phyloP scores from a whole-genome alignment of 2,888 invertebrate species.

The Apotomis capreana region DNA sequence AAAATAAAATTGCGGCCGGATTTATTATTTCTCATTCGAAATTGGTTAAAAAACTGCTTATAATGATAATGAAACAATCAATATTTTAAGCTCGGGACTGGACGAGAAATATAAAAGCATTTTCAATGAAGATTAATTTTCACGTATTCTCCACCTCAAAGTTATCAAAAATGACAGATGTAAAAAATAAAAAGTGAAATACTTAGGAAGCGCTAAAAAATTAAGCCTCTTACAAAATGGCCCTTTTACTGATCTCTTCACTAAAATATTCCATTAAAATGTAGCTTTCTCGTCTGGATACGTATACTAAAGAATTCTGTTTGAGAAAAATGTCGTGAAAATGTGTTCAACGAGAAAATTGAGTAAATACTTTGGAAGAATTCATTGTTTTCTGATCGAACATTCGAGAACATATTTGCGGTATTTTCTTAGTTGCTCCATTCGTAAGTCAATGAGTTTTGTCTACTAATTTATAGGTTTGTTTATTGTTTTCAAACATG shows the following conservation, averaged over 20 bases:
- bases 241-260: constrained; percentile 24
- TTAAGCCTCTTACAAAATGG: constrained; percentile 28
- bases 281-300: constrained; percentile 16
- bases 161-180: constrained; percentile 17
- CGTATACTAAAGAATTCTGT: constrained; percentile 31
- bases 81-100: not conserved
- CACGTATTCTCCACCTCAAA: not conserved
- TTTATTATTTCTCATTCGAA: too few species aligned
- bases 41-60: not conserved
- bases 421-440: not conserved
- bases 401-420: not conserved
- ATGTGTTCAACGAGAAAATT: constrained; percentile 6
- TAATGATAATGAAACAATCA: not conserved
- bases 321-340: constrained; percentile 25
- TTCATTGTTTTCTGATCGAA: constrained; percentile 6
- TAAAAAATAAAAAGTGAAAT: constrained; percentile 9
- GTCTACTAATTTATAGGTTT: too few species aligned
- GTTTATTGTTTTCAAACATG: too few species aligned
- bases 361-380: not conserved
- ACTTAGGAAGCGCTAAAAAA: constrained; percentile 7
- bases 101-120: too few species aligned
- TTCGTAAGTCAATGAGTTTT: not conserved
- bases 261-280: constrained; percentile 36
- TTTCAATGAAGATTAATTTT: not conserved
- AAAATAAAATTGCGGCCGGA: too few species aligned